These are phyloP conservation scores for Pocillopora grandis DNA, from an alignment of 92 coral and sea anemone species.

Conservation along the genomic window DNA sequence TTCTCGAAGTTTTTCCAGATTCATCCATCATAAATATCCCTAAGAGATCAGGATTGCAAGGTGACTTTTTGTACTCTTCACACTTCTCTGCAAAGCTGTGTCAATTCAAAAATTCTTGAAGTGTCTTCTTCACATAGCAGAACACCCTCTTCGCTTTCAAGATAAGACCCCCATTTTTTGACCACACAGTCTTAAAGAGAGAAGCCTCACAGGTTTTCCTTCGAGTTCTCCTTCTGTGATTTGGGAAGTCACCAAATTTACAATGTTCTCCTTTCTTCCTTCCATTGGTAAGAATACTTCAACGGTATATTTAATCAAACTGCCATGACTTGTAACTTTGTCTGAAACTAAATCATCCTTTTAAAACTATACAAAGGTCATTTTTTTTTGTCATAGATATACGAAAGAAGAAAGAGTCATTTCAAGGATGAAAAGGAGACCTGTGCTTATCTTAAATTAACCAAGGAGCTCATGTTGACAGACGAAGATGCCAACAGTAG, in stretches of 20 bases:
- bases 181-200: conserved; percentile 5
- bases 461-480: neutral
- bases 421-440: neutral
- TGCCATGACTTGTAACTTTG: neutral
- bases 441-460: neutral
- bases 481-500: neutral
- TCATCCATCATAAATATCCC: conserved; percentile 46
- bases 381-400: neutral
- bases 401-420: neutral
- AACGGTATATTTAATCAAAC: neutral
- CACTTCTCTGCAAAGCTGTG: conserved; percentile 46
- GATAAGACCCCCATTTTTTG: conserved; percentile 15
- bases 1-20: conserved; percentile 31
- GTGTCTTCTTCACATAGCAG: conserved; percentile 31
- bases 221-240: conserved; percentile 19
- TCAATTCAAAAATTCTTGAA: conserved; percentile 21
- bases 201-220: conserved; percentile 31
- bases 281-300: conserved; percentile 12
- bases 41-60: conserved; percentile 15
- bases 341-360: neutral
- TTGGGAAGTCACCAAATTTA: conserved; percentile 34
- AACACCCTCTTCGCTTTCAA: conserved; percentile 48
- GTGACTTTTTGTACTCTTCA: conserved; percentile 27
- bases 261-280: conserved; percentile 25
- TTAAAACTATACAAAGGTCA: neutral